Evolutionary conservation across 2,797 vertebrate genomes (phyloP).

Genomic region (Hozukius guyotensis): DNA sequence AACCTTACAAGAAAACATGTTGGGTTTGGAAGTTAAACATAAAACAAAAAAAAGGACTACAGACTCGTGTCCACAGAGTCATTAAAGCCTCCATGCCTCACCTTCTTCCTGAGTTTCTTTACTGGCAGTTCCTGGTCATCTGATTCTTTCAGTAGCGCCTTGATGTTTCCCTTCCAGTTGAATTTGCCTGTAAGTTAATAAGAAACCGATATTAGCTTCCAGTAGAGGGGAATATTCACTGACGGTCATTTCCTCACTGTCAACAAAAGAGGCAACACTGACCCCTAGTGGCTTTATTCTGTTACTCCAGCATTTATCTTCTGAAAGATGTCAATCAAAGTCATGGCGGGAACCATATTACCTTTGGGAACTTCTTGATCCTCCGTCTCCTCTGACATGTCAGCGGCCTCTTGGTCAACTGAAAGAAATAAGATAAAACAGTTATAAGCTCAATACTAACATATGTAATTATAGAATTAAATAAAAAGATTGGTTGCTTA

Average conservation of each 20-base stretch:
- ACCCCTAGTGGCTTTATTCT: slow-evolving; percentile 60
- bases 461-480: neutral
- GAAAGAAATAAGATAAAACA: neutral
- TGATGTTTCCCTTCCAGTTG: slow-evolving; percentile 97
- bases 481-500: neutral
- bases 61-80: neutral
- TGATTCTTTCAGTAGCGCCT: slow-evolving; percentile 87
- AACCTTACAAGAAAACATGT: neutral
- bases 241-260: neutral
- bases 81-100: slow-evolving; percentile 56
- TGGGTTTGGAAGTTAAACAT: neutral
- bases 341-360: slow-evolving; percentile 32
- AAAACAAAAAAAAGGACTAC: neutral
- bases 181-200: slow-evolving; percentile 87
- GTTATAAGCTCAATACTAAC: neutral
- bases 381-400: slow-evolving; percentile 66
- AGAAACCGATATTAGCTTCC: slow-evolving; percentile 2
- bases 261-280: slow-evolving; percentile 46
- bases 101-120: slow-evolving; percentile 96
- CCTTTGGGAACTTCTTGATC: slow-evolving; percentile 71
- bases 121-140: slow-evolving; percentile 90
- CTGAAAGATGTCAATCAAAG: neutral
- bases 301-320: neutral
- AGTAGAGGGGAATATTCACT: neutral
- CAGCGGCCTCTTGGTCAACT: slow-evolving; percentile 78